phyloP scores from a whole-genome alignment of 1,140 invertebrate species.

The Bombus superbus region DNA sequence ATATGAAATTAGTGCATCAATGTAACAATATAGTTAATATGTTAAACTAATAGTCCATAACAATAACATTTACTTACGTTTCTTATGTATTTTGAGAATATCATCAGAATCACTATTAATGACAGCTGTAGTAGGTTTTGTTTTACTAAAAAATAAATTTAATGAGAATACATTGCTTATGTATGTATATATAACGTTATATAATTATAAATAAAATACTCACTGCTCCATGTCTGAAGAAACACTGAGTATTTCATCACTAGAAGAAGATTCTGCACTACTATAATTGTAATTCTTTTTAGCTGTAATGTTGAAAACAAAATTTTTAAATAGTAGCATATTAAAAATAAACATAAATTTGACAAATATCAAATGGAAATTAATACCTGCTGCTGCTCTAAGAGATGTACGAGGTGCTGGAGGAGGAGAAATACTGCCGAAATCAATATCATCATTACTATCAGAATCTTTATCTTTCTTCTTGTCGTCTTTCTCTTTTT shows the following conservation, averaged over 20 bases:
- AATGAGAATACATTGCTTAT: slow-evolving; percentile 9
- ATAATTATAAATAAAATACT: slow-evolving; percentile 19
- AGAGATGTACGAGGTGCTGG: slow-evolving; percentile 69
- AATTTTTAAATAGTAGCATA: slow-evolving; percentile 8
- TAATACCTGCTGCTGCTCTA: slow-evolving; percentile 71
- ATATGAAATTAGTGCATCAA: background rate
- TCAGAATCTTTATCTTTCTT: slow-evolving; percentile 62
- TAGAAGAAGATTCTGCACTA: slow-evolving; percentile 67
- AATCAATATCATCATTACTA: slow-evolving; percentile 75
- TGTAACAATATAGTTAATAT: background rate
- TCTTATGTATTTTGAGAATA: slow-evolving; percentile 74
- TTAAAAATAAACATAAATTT: background rate
- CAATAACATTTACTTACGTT: slow-evolving; percentile 66
- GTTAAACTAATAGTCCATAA: background rate
- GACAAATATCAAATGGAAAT: background rate
- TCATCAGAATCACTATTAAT: slow-evolving; percentile 77
- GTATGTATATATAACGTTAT: background rate
- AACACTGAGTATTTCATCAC: slow-evolving; percentile 58
- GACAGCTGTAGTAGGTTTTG: slow-evolving; percentile 26
- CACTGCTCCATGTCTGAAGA: slow-evolving; percentile 66
- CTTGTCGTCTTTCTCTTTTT: slow-evolving; percentile 64
- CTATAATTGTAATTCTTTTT: slow-evolving; percentile 75
- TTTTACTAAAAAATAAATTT: slow-evolving; percentile 51
- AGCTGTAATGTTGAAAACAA: slow-evolving; percentile 46
- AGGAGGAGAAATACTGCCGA: slow-evolving; percentile 76